Evolutionary conservation across 2,113 vertebrate genomes (phyloP).

Genomic region (Glareola pratincola): DNA sequence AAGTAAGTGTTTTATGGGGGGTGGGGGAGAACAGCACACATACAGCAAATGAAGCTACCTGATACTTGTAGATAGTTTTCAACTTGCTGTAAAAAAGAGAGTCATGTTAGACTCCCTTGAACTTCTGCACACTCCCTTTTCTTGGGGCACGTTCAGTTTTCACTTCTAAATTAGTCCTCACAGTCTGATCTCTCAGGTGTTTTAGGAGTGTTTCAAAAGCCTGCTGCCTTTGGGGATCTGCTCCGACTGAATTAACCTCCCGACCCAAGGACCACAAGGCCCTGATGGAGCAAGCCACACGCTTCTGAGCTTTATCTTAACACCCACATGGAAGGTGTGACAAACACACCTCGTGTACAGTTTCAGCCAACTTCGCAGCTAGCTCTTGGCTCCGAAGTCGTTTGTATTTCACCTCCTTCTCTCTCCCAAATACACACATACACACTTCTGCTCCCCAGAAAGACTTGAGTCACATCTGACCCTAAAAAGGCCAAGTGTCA

Average conservation of each 20-base stretch:
- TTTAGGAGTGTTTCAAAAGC: neutral
- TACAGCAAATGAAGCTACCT: neutral
- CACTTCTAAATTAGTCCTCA: neutral
- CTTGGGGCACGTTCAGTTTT: neutral
- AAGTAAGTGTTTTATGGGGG: neutral
- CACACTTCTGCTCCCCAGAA: neutral
- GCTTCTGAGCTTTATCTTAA: neutral
- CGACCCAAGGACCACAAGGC: neutral
- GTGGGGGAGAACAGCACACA: neutral
- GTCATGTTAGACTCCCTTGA: neutral
- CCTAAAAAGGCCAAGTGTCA: neutral
- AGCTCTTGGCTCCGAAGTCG: neutral
- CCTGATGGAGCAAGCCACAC: neutral
- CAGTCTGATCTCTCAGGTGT: neutral
- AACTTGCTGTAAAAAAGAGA: neutral
- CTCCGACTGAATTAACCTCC: neutral
- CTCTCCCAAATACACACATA: neutral
- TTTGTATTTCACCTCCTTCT: neutral
- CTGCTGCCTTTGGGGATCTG: neutral
- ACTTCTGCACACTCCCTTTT: neutral
- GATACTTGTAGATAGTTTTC: neutral
- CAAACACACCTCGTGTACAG: neutral
- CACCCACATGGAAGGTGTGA: neutral
- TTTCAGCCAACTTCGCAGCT: neutral
- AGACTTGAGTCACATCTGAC: neutral